phyloP scores from a whole-genome alignment of 92 coral and sea anemone species.

The Parazoanthus atlanticus region DNA sequence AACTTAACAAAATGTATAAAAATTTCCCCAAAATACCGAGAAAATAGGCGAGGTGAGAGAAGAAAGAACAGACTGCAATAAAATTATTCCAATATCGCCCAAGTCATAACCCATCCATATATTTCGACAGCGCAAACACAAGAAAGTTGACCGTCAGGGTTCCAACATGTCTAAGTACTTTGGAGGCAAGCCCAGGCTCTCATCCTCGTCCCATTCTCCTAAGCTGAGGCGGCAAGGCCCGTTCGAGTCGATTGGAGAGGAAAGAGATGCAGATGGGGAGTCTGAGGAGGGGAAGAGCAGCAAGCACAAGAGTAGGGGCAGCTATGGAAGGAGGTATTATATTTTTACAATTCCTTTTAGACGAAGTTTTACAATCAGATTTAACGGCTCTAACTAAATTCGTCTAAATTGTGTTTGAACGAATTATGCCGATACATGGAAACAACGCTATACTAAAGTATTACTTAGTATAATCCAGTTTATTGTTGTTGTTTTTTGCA shows the following conservation, averaged over 20 bases:
- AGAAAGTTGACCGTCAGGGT: slow-evolving; percentile 84
- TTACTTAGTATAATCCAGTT: no score
- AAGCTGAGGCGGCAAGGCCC: slow-evolving; percentile 69
- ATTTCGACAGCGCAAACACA: slow-evolving; percentile 62
- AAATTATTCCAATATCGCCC: no score
- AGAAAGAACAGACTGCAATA: no score
- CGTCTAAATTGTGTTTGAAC: neutral
- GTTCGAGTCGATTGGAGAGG: slow-evolving; percentile 66
- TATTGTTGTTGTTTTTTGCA: no score
- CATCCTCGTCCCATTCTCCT: slow-evolving; percentile 52
- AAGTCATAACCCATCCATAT: neutral
- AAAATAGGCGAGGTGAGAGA: no score
- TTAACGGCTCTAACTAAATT: no score
- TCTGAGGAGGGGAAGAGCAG: slow-evolving; percentile 1
- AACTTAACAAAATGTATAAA: no score
- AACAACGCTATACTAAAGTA: no score
- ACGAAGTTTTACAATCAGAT: no score
- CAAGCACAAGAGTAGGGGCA: neutral
- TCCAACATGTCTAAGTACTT: slow-evolving; percentile 94
- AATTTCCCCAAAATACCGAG: no score
- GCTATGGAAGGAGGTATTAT: neutral
- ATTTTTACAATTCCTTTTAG: no score
- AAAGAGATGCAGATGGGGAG: slow-evolving; percentile 35
- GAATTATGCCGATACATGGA: no score
- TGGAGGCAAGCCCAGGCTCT: slow-evolving; percentile 29